A percentile compares a stretch with the other conserved stretches of the same genome.
These are phyloP conservation scores for Gorsachius goisagi DNA, from an alignment of 2,113 vertebrate genomes.

Conservation along the genomic window DNA sequence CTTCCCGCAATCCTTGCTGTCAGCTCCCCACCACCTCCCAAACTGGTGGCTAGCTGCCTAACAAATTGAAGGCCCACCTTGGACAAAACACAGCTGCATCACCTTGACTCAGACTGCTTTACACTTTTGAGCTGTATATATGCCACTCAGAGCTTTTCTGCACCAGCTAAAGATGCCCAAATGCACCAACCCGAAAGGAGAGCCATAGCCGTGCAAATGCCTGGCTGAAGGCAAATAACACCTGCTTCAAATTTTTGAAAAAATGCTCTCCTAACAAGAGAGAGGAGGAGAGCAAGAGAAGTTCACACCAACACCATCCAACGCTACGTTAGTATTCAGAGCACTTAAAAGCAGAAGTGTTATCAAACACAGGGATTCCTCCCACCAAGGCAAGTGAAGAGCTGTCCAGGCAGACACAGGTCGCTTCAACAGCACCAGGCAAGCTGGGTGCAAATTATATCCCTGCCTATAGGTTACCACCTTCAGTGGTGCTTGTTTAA, in stretches of 20 bases:
- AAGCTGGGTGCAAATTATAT: background rate
- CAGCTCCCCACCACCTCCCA: background rate
- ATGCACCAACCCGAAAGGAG: fast-evolving
- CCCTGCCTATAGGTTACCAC: background rate
- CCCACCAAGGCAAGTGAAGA: background rate
- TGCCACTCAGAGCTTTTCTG: background rate
- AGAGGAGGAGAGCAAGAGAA: background rate
- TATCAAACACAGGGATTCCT: background rate
- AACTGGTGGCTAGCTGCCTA: background rate
- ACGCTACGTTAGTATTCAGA: background rate
- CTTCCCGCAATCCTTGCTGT: background rate
- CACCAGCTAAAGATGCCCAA: background rate
- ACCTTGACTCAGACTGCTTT: background rate
- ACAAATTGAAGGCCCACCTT: background rate
- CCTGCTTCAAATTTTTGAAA: background rate
- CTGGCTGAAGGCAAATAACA: background rate
- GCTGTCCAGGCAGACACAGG: background rate
- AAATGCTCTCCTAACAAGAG: background rate
- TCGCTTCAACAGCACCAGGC: fast-evolving
- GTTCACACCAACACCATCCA: background rate
- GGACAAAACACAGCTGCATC: background rate
- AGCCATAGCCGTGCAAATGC: fast-evolving
- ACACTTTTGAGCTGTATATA: background rate
- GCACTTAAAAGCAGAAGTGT: background rate
- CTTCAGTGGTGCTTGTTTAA: background rate